Percentiles rank a stretch among this genome's conserved stretches.
phyloP scores from a whole-genome alignment of 1,140 invertebrate species.

The Drosophila nigromelanica region DNA sequence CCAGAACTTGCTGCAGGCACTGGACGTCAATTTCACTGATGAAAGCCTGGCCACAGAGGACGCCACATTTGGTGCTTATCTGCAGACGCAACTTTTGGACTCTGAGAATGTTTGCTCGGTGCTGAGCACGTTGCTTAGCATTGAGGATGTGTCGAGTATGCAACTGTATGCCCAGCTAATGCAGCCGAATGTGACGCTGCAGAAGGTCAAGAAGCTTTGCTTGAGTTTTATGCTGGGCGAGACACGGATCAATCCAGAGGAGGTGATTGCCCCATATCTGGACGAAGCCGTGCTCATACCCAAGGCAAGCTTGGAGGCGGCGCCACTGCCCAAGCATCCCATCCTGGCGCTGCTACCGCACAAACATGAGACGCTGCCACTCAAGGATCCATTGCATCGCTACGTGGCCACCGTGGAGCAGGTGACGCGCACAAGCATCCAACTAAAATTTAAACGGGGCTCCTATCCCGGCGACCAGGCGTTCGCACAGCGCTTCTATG shows the following conservation, averaged over 20 bases:
- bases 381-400: slow-evolving; percentile 32
- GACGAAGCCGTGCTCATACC: slow-evolving; percentile 73
- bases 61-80: slow-evolving; percentile 34
- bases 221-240: slow-evolving; percentile 2
- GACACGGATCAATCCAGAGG: slow-evolving; percentile 40
- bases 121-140: slow-evolving; percentile 45
- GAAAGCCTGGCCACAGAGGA: slow-evolving; percentile 18
- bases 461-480: not conserved
- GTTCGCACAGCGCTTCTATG: slow-evolving; percentile 18
- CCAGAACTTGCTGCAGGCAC: slow-evolving; percentile 35
- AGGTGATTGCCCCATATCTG: slow-evolving; percentile 46
- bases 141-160: slow-evolving; percentile 62
- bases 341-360: slow-evolving; percentile 54
- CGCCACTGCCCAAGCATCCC: slow-evolving; percentile 22
- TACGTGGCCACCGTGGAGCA: slow-evolving; percentile 45
- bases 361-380: slow-evolving; percentile 33
- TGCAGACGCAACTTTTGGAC: slow-evolving; percentile 28
- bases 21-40: slow-evolving; percentile 36
- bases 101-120: slow-evolving; percentile 54
- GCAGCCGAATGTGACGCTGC: slow-evolving; percentile 30
- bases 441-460: slow-evolving; percentile 32
- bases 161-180: slow-evolving; percentile 46
- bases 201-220: not conserved
- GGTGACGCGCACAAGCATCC: slow-evolving; percentile 34
- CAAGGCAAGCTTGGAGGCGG: slow-evolving; percentile 38